Percentiles rank a stretch among this genome's conserved stretches.
Evolutionary conservation across 2,797 vertebrate species (phyloP).

Genomic region (Harpagifer antarcticus): DNA sequence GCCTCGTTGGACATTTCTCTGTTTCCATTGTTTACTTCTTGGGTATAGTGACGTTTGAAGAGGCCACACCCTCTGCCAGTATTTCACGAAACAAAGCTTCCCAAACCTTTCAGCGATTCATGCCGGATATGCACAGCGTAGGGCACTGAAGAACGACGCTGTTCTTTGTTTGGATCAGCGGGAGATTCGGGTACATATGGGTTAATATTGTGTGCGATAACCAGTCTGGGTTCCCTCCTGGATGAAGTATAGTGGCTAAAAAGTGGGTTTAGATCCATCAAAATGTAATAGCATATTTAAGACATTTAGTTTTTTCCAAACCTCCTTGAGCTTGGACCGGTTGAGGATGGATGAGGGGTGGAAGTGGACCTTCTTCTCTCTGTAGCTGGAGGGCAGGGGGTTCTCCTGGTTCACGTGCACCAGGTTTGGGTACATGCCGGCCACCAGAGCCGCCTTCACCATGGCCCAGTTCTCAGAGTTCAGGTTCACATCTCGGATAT

Average conservation of each 20-base stretch:
- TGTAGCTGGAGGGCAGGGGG: constrained; percentile 82
- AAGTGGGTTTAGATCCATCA: neutral
- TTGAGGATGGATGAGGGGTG: constrained; percentile 93
- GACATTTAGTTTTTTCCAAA: constrained; percentile 58
- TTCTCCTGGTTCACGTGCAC: constrained; percentile 88
- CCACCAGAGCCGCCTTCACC: constrained; percentile 94
- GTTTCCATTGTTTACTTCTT: too few species aligned
- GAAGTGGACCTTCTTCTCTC: constrained; percentile 92
- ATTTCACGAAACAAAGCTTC: too few species aligned
- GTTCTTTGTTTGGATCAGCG: too few species aligned
- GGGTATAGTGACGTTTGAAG: too few species aligned
- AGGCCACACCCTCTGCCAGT: too few species aligned
- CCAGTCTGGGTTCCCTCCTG: too few species aligned
- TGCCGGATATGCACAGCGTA: too few species aligned
- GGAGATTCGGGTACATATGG: too few species aligned
- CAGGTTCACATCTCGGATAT: constrained; percentile 93
- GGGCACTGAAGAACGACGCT: too few species aligned
- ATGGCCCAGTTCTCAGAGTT: constrained; percentile 98
- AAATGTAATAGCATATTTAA: neutral
- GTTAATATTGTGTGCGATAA: neutral
- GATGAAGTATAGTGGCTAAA: neutral
- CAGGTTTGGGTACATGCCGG: constrained; percentile 96
- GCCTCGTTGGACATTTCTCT: too few species aligned
- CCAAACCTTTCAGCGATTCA: too few species aligned
- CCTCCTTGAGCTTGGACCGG: constrained; percentile 90